These are phyloP conservation scores for Syngnathus typhle DNA, from an alignment of 2,113 vertebrate species.

Conservation along the genomic window DNA sequence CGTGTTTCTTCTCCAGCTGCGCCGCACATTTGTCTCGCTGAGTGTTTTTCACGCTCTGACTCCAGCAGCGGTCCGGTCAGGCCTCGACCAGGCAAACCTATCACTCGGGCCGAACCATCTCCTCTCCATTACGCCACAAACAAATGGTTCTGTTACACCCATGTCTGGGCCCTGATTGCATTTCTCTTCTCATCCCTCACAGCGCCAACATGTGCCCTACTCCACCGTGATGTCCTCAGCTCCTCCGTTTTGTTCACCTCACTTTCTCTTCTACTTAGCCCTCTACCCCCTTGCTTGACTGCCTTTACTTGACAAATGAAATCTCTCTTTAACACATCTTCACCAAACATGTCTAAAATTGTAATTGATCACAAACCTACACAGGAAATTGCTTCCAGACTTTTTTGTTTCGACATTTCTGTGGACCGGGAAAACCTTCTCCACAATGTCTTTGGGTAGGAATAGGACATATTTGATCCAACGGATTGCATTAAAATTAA, in stretches of 20 bases:
- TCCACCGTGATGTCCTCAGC: constrained; percentile 61
- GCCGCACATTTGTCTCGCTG: constrained; percentile 42
- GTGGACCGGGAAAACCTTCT: background rate
- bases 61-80: constrained; percentile 43
- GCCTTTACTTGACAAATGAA: constrained; percentile 37
- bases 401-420: background rate
- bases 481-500: no score
- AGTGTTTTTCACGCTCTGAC: constrained; percentile 56
- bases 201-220: constrained; percentile 59
- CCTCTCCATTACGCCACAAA: constrained; percentile 67
- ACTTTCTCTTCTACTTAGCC: constrained; percentile 32
- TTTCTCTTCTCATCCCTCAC: constrained; percentile 69
- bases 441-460: no score
- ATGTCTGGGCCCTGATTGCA: constrained; percentile 70
- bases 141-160: constrained; percentile 71
- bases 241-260: constrained; percentile 14
- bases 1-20: constrained; percentile 21
- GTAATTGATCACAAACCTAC: background rate
- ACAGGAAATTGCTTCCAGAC: background rate
- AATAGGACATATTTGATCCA: no score
- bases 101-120: constrained; percentile 57
- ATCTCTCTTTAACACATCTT: constrained; percentile 14
- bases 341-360: background rate
- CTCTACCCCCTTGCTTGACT: constrained; percentile 40
- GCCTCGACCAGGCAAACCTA: constrained; percentile 51